These are phyloP conservation scores for Phasianus colchicus DNA, from an alignment of 2,113 vertebrate species.

Conservation along the genomic window DNA sequence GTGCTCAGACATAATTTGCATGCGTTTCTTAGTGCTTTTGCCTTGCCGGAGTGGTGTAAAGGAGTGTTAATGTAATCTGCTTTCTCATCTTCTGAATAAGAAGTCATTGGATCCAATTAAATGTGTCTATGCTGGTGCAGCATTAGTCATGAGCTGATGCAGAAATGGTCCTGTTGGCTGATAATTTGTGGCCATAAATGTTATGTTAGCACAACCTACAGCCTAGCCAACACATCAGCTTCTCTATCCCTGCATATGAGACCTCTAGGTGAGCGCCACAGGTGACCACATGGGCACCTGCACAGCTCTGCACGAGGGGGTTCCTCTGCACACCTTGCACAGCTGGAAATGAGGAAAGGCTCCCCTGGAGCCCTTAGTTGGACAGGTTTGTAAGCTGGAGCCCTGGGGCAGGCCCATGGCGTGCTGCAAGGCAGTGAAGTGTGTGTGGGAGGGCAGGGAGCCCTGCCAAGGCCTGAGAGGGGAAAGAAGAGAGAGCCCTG, in stretches of 20 bases:
- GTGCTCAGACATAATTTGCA: background rate
- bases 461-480: background rate
- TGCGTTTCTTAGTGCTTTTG: background rate
- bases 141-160: background rate
- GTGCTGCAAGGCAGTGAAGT: accelerated
- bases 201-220: background rate
- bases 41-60: background rate
- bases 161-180: background rate
- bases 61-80: background rate
- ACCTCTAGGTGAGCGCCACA: background rate
- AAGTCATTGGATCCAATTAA: background rate
- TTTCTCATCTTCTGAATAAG: background rate
- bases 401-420: no score
- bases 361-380: background rate
- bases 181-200: background rate
- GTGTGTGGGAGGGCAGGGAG: background rate
- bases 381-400: background rate
- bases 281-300: background rate
- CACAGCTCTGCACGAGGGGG: accelerated
- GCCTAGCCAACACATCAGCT: background rate
- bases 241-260: background rate
- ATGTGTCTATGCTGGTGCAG: background rate
- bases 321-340: background rate
- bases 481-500: background rate
- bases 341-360: background rate